Conservation (phyloP, 23 tunicate species). For the Halocynthia aurantium region DNA sequence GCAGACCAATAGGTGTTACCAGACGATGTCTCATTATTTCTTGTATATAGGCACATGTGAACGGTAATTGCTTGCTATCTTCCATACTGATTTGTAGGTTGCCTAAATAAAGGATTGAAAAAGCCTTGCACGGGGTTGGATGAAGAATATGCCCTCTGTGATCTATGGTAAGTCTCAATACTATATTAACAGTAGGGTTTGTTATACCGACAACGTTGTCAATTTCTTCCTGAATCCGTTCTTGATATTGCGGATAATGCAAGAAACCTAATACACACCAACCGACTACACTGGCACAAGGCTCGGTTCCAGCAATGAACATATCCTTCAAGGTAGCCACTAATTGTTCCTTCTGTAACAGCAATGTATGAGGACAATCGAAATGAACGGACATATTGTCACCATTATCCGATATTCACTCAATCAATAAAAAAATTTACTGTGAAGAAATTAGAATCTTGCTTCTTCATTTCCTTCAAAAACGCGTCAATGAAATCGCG, state of each 20-base stretch:
- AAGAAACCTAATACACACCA: background rate
- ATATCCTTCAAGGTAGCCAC: background rate
- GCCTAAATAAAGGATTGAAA: background rate
- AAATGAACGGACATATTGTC: too few species aligned
- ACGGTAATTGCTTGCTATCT: constrained; percentile 1
- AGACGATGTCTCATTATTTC: constrained; percentile 1
- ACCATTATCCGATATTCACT: too few species aligned
- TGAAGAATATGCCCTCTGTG: too few species aligned
- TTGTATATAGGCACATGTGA: constrained; percentile 1
- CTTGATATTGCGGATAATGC: constrained; percentile 2
- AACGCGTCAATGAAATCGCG: constrained; percentile 12
- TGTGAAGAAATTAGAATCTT: background rate
- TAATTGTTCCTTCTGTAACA: background rate
- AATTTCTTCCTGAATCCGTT: background rate
- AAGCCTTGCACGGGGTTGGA: too few species aligned
- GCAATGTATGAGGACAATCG: too few species aligned
- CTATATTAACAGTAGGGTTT: background rate
- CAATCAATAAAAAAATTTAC: too few species aligned
- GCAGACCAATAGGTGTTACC: background rate
- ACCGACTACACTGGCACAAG: background rate
- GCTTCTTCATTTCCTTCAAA: background rate
- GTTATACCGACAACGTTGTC: background rate
- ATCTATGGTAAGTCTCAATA: background rate
- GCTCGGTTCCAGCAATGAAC: background rate
- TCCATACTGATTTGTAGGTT: background rate